phyloP scores from a whole-genome alignment of 2,888 invertebrate species.

The Taenaris catops region DNA sequence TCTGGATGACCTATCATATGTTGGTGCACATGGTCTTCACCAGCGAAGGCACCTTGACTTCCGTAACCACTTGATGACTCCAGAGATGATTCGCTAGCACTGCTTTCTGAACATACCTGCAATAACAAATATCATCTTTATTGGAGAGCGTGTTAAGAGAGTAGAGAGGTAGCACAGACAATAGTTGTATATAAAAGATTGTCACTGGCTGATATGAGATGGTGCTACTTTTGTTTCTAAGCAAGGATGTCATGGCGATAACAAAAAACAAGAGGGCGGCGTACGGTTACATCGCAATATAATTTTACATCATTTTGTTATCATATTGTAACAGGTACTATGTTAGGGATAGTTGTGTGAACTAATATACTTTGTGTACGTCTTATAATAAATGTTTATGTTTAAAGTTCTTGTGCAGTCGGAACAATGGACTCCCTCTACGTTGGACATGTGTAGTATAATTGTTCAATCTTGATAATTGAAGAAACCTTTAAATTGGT shows the following conservation, averaged over 20 bases:
- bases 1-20: conserved; percentile 59
- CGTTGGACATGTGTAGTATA: conserved; percentile 11
- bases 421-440: conserved; percentile 17
- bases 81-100: conserved; percentile 86
- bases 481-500: no score
- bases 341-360: no score
- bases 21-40: conserved; percentile 69
- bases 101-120: conserved; percentile 78
- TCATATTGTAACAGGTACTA: no score
- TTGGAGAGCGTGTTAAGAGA: no score
- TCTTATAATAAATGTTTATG: conserved; percentile 19
- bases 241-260: no score
- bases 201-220: no score
- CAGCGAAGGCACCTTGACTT: conserved; percentile 86
- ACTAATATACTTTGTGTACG: conserved; percentile 14
- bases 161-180: no score
- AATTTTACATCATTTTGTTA: no score
- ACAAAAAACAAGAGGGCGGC: no score
- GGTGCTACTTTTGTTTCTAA: no score
- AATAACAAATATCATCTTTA: background rate
- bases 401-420: conserved; percentile 11
- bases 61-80: conserved; percentile 89
- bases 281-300: no score
- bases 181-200: no score
- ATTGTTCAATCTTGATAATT: conserved; percentile 15